These are phyloP conservation scores for Mesembrinibis cayennensis DNA, from an alignment of 2,113 vertebrate species.

Conservation along the genomic window DNA sequence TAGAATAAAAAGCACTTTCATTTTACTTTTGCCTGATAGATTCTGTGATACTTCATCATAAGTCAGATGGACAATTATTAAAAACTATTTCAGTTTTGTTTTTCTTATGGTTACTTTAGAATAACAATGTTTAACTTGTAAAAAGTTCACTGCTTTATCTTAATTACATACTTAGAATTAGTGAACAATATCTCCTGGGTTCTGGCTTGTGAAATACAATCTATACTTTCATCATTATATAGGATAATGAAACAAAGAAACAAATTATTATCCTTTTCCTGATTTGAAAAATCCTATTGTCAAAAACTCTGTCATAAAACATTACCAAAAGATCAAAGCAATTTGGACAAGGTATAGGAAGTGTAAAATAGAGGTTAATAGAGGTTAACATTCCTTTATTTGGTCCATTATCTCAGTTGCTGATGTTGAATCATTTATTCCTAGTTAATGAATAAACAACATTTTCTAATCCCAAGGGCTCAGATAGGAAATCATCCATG, in stretches of 20 bases:
- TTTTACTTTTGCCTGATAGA: neutral
- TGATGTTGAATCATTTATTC: neutral
- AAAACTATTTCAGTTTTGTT: neutral
- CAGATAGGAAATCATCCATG: neutral
- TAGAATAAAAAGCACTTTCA: neutral
- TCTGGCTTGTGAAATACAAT: neutral
- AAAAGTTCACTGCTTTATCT: neutral
- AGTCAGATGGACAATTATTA: neutral
- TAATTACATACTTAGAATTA: neutral
- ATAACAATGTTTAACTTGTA: neutral
- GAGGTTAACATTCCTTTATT: constrained; percentile 5
- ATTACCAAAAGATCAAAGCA: neutral
- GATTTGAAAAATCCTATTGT: neutral
- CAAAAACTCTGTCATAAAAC: neutral
- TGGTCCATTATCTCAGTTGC: neutral
- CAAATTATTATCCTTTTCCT: neutral
- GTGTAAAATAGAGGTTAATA: constrained; percentile 29
- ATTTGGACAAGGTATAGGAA: neutral
- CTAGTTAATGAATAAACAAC: constrained; percentile 38
- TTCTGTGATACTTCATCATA: neutral
- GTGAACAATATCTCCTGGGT: neutral
- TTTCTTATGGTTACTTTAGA: neutral
- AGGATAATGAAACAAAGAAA: neutral
- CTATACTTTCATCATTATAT: neutral
- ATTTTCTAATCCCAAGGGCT: neutral